phyloP scores from a whole-genome alignment of 2,888 invertebrate species.

The Drosophila gaucha region DNA sequence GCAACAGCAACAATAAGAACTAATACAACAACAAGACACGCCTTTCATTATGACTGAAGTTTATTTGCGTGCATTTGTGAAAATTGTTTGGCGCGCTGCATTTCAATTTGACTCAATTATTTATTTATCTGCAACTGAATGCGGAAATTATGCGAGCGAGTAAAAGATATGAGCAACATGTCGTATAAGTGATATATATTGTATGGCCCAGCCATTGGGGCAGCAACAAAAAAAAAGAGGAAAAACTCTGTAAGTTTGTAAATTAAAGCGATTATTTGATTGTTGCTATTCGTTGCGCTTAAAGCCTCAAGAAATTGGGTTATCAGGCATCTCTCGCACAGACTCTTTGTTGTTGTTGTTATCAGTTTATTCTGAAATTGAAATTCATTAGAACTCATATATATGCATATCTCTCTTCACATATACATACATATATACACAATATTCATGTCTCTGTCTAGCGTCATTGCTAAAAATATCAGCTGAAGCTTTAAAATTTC shows the following conservation, averaged over 20 bases:
- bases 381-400: slow-evolving; percentile 69
- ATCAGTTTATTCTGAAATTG: slow-evolving; percentile 67
- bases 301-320: slow-evolving; percentile 67
- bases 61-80: slow-evolving; percentile 73
- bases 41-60: slow-evolving; percentile 62
- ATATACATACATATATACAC: too few relatives aligned
- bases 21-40: slow-evolving; percentile 33
- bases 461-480: slow-evolving; percentile 72
- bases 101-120: slow-evolving; percentile 81
- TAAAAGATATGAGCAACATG: slow-evolving; percentile 61
- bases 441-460: slow-evolving; percentile 20
- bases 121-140: slow-evolving; percentile 80
- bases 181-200: slow-evolving; percentile 45
- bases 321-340: slow-evolving; percentile 63
- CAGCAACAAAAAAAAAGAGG: slow-evolving; percentile 12
- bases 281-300: slow-evolving; percentile 36
- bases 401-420: background rate
- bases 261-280: slow-evolving; percentile 68
- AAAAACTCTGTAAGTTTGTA: slow-evolving; percentile 32
- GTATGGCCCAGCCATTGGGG: slow-evolving; percentile 21
- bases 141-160: slow-evolving; percentile 76
- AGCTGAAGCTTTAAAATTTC: slow-evolving; percentile 28
- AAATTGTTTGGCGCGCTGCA: slow-evolving; percentile 80
- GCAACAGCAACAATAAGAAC: slow-evolving; percentile 13
- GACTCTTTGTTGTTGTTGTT: slow-evolving; percentile 46